Evolutionary conservation across 2,113 vertebrate species (phyloP), one percentile per base, ranked within the genome.

Genomic region (Clarias batrachus): DNA sequence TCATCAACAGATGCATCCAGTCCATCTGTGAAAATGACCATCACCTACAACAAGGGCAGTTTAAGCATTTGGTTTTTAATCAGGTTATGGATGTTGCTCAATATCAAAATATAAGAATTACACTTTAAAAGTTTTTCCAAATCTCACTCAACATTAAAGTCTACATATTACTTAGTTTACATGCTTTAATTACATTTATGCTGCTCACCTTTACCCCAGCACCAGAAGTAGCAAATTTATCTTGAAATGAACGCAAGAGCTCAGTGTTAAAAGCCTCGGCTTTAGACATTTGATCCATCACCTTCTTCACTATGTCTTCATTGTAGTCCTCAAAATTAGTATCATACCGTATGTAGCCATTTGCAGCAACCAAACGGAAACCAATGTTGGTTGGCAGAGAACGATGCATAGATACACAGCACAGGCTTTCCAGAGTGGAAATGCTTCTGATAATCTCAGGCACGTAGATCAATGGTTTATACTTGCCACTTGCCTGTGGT

Each of bases 1-100:
- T 48, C 87, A 85, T 95, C 91, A 81, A 95, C 86, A 0, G 92
- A 87, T 57, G 94, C 96, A 87, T 97, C 95, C 37, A 96, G 90
- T 30, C 97, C 97, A 27, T 97, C 97, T 0, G 96, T 96, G 92
- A 98, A 97, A 66, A 98, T 94, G 87, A 97, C 81, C 73, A 97
- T 91, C 84, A 97, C 92, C 97, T 98, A 84, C 8, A 88, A 23
- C 27, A 19, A 86, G 19, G 4, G 13, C 8, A 73, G 19, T 37
- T 25, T 60, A n/a, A 48, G 9, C 19, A 62, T 33, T 62, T 60
- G 30, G 19, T 57, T 4, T 66, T 66, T 63, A 63, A 27, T 66
- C n/a, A 9, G 23, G 23, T 66, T 27, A 30, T 27, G 30, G 30
- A 33, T 70, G 27, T 19, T 27, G 52, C 13, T 56, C 25, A 57